Evolutionary conservation across 64 coral and sea anemone species (phyloP), one percentile per base, ranked within the genome.

Genomic region (Stichodactyla mertensii): DNA sequence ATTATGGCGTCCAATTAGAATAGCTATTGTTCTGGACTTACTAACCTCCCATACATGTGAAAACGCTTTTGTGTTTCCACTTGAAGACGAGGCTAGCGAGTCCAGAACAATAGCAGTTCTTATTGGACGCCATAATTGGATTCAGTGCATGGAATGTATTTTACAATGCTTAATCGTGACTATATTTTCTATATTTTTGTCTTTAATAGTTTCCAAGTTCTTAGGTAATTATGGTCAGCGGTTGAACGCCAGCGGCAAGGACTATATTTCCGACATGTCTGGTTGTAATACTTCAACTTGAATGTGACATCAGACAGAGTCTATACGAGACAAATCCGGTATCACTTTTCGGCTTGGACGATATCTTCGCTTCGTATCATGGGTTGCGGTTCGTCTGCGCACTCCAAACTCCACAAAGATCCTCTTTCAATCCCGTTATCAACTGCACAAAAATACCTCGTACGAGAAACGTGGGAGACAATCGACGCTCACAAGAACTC

Each of bases 391-490:
- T 58, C 93, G 0, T 91, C 89, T 6, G 10, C 81, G 8, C 64
- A 59, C 26, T 26, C 31, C 27, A 91, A 79, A 8, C 55, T 58
- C 45, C 83, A 59, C 78, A 91, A 71, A 18, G 60, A 78, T 45
- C 11, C 52, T n/a, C 23, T 52, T 8, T 24, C 51, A 52, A 88
- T 91, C 16, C 93, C 89, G 31, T 82, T 95, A 2, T 80, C 80
- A 64, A 55, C 71, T 24, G 93, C 93, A 19, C 93, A 95, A 64
- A 95, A 95, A 77, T 95, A 95, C 62, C 89, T 95, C 2, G 86
- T 95, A 11, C 81, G 93, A 51, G 93, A 95, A 10, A 95, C 93
- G 7, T 95, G 93, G 93, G 93, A 95, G 52, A 91, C 89, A 9
- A 79, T 95, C 2, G 89, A 95, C 10, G 18, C 58, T 26, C 93